phyloP scores from a whole-genome alignment of 1,140 invertebrate species.

The Drosophila ficusphila region DNA sequence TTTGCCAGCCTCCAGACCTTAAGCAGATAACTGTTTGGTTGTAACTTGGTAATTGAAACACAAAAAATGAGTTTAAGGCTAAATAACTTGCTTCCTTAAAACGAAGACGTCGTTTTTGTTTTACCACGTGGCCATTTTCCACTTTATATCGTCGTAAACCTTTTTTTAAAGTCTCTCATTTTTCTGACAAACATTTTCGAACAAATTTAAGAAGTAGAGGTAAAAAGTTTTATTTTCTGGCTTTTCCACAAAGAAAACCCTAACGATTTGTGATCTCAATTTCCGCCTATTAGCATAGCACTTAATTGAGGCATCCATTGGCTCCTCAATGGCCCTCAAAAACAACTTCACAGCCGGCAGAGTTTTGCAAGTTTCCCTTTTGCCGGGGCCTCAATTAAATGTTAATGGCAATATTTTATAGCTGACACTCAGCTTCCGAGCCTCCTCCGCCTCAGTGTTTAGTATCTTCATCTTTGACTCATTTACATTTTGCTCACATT shows the following conservation, averaged over 20 bases:
- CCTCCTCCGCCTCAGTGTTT: neutral
- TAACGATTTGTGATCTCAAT: neutral
- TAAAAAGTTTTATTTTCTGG: neutral
- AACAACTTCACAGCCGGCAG: conserved; percentile 13
- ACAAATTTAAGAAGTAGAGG: neutral
- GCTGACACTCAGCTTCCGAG: conserved; percentile 10
- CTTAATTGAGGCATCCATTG: conserved; percentile 32
- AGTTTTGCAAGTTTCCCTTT: conserved; percentile 7
- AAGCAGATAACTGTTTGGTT: conserved; percentile 21
- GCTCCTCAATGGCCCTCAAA: conserved; percentile 15
- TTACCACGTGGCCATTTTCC: too few relatives aligned
- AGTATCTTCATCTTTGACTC: conserved; percentile 42
- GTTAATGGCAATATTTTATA: conserved; percentile 50
- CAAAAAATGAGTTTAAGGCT: conserved; percentile 6
- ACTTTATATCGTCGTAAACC: too few relatives aligned
- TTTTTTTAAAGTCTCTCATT: too few relatives aligned
- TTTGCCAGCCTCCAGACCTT: conserved; percentile 20
- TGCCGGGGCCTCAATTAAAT: conserved; percentile 34
- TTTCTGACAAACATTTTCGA: neutral
- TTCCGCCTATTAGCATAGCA: conserved; percentile 23
- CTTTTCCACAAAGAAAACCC: neutral
- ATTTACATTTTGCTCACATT: conserved; percentile 40
- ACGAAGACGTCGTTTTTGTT: too few relatives aligned
- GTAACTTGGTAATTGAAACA: conserved; percentile 34
- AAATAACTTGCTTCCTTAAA: neutral